Evolutionary conservation across 2,888 invertebrate genomes (phyloP).

Genomic region (Calliphora vomitoria): DNA sequence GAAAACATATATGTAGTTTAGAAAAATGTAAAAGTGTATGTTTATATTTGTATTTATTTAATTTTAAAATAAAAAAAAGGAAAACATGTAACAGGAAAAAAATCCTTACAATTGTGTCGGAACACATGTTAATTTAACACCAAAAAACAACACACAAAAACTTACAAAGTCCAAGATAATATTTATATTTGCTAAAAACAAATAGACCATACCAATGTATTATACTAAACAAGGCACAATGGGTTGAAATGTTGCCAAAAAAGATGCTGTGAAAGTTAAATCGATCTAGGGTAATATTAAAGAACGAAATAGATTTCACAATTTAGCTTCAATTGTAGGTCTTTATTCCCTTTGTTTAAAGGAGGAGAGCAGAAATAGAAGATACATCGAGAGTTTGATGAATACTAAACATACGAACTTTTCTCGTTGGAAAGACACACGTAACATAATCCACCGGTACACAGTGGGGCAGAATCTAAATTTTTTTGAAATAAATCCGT

Average conservation of each 20-base stretch:
- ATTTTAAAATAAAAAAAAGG: slow-evolving; percentile 12
- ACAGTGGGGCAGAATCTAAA: no score
- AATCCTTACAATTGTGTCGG: slow-evolving; percentile 62
- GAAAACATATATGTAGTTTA: neutral
- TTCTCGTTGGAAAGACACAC: no score
- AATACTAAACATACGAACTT: no score
- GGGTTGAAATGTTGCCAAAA: slow-evolving; percentile 4
- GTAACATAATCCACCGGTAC: no score
- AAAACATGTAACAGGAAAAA: slow-evolving; percentile 20
- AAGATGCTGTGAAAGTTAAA: no score
- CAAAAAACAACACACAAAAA: slow-evolving; percentile 60
- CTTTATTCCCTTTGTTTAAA: no score
- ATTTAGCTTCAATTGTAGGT: neutral
- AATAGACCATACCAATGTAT: slow-evolving; percentile 55
- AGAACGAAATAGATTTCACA: no score
- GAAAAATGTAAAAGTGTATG: neutral
- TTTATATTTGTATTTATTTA: slow-evolving; percentile 34
- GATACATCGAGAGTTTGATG: no score
- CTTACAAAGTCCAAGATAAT: slow-evolving; percentile 69
- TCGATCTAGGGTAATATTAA: no score
- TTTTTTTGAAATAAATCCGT: no score
- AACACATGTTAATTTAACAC: slow-evolving; percentile 73
- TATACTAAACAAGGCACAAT: slow-evolving; percentile 38
- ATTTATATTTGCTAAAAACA: slow-evolving; percentile 66
- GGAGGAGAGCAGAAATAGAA: no score